These are phyloP conservation scores for Stichopus horrens DNA, from an alignment of 53 echinoderm and acorn worm genomes.

Conservation along the genomic window DNA sequence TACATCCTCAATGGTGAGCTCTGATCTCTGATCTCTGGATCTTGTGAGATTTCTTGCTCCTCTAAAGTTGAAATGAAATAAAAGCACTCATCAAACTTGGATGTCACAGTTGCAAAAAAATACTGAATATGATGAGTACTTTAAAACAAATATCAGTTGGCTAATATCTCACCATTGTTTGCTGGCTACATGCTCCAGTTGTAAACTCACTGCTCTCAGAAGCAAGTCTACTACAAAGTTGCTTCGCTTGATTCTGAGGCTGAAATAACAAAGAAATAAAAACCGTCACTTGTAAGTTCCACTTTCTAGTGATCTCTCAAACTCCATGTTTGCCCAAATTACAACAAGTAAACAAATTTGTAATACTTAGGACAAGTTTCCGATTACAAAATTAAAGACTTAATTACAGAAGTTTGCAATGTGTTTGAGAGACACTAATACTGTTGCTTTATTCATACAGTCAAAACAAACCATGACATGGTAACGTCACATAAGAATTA, in stretches of 20 bases:
- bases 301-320: too few relatives aligned
- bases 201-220: background rate
- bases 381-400: background rate
- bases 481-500: too few relatives aligned
- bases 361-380: background rate
- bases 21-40: background rate
- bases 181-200: background rate
- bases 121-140: background rate
- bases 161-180: background rate
- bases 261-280: too few relatives aligned
- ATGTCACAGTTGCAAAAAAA: too few relatives aligned
- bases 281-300: too few relatives aligned
- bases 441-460: too few relatives aligned
- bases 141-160: background rate
- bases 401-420: background rate
- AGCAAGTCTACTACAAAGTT: too few relatives aligned
- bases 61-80: background rate
- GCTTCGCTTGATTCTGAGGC: too few relatives aligned
- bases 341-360: too few relatives aligned
- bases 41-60: background rate
- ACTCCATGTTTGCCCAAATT: too few relatives aligned
- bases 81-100: background rate
- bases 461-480: too few relatives aligned
- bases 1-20: background rate
- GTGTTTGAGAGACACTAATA: too few relatives aligned